A percentile compares a stretch with the other conserved stretches of the same genome.
These are phyloP conservation scores for Drosophila hydei DNA, from an alignment of 1,140 invertebrate species.

Conservation along the genomic window DNA sequence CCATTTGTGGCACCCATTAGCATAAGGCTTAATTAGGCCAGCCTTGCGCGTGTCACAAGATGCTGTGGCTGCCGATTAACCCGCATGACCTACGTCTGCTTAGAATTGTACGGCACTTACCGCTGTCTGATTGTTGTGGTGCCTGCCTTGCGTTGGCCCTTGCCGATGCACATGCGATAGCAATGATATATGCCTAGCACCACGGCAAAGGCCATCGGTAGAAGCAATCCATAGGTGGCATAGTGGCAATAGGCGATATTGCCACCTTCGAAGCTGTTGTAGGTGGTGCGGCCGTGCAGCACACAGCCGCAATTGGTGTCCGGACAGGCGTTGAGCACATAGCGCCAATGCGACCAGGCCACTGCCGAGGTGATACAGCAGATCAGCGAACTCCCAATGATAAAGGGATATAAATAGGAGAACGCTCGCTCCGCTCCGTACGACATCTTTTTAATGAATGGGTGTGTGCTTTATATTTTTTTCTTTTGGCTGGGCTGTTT, in stretches of 20 bases:
- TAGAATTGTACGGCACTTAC: slow-evolving; percentile 79
- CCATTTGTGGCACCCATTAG: slow-evolving; percentile 54
- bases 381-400: slow-evolving; percentile 84
- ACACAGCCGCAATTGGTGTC: slow-evolving; percentile 88
- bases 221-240: slow-evolving; percentile 86
- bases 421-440: slow-evolving; percentile 85
- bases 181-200: slow-evolving; percentile 87
- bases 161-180: slow-evolving; percentile 87
- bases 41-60: slow-evolving; percentile 36
- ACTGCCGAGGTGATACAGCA: slow-evolving; percentile 86
- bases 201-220: slow-evolving; percentile 85
- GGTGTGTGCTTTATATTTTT: too few relatives aligned
- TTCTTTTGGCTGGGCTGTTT: too few relatives aligned
- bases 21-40: slow-evolving; percentile 61
- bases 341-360: slow-evolving; percentile 88
- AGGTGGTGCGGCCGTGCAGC: slow-evolving; percentile 86
- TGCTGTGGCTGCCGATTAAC: slow-evolving; percentile 58
- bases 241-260: slow-evolving; percentile 87
- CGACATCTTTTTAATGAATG: slow-evolving; percentile 53
- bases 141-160: slow-evolving; percentile 84
- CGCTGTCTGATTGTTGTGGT: slow-evolving; percentile 85
- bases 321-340: slow-evolving; percentile 87
- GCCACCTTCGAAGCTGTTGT: slow-evolving; percentile 87
- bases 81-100: slow-evolving; percentile 59
- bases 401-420: slow-evolving; percentile 85